Conservation (phyloP, 2,888 invertebrate genomes). For the Esperia sulphurella region DNA sequence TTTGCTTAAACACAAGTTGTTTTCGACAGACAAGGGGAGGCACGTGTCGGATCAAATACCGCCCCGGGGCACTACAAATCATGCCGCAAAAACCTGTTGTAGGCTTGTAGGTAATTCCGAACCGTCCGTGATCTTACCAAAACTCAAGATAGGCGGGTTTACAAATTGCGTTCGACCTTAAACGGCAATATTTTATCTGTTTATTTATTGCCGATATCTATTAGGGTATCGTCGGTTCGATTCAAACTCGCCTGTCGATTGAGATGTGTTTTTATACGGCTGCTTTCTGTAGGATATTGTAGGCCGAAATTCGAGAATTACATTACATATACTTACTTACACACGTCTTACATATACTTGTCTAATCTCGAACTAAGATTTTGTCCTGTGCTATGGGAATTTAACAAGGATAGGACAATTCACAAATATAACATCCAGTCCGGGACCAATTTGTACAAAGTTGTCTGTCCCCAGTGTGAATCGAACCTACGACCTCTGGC, state of each 20-base stretch:
- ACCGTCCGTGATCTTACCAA: constrained; percentile 52
- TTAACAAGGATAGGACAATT: too few species aligned
- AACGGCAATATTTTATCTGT: constrained; percentile 66
- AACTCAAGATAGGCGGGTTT: constrained; percentile 61
- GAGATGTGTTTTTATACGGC: not conserved
- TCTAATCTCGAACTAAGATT: too few species aligned
- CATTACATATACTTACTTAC: not conserved
- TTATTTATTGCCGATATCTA: constrained; percentile 63
- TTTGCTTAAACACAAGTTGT: constrained; percentile 59
- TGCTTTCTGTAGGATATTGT: too few species aligned
- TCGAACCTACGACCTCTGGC: too few species aligned
- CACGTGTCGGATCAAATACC: constrained; percentile 66
- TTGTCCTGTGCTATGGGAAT: too few species aligned
- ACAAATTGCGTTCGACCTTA: constrained; percentile 72
- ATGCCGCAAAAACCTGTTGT: constrained; percentile 70
- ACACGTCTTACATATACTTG: too few species aligned
- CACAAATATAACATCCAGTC: too few species aligned
- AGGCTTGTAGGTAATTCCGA: constrained; percentile 57
- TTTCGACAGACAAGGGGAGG: constrained; percentile 51
- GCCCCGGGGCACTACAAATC: constrained; percentile 73
- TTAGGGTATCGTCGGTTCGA: constrained; percentile 18
- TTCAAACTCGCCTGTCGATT: not conserved
- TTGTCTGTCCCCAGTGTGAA: too few species aligned
- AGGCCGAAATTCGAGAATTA: not conserved
- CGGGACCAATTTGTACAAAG: too few species aligned